Base-by-base conservation (phyloP, 2,113 vertebrate species). In the Nettapus auritus region DNA sequence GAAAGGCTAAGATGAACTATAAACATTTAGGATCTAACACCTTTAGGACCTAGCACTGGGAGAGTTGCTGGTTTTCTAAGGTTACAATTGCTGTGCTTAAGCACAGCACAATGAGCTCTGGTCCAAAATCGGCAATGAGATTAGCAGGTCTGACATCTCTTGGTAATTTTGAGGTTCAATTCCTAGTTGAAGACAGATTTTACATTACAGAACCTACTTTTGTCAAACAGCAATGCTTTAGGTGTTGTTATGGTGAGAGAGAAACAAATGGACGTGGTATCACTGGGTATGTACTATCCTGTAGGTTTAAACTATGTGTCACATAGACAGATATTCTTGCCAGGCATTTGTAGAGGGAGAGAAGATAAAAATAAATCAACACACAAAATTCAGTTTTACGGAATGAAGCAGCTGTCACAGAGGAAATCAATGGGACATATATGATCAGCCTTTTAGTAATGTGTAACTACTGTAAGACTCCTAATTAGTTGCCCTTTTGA, bases 401-500 rank as follows among this genome's bases (percentile, higher is more conserved):
- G 48, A 87, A 82, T 36, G 33, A 88, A 96, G 76, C 11, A 75
- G 59, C 40, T 83, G 79, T 86, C 76, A 71, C 34, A 60, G 81
- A 94, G 34, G 68, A 81, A 94, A 79, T 91, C 83, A 91, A 64
- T 93, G n/a, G 34, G 53, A 56, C 93, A 83, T 16, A 50, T 88
- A 53, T 23, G 8, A 57, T 18, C 91, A 76, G 55, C 73, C 82
- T 86, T 88, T 93, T 82, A 68, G 80, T 84, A 69, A 62, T 66
- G 77, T 59, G 33, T 76, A 84, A 96, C 96, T 95, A 94, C 79
- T 93, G 34, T 79, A 90, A 88, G 56, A 31, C 46, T 93, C 44
- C 82, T 95, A 89, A 94, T 94, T 90, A 94, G 83, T 79, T 92
- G 68, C 62, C 44, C 60, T 75, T 75, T 91, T 88, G 66, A 93